Evolutionary conservation across 2,888 invertebrate species (phyloP).

Genomic region (Margaritifera margaritifera): DNA sequence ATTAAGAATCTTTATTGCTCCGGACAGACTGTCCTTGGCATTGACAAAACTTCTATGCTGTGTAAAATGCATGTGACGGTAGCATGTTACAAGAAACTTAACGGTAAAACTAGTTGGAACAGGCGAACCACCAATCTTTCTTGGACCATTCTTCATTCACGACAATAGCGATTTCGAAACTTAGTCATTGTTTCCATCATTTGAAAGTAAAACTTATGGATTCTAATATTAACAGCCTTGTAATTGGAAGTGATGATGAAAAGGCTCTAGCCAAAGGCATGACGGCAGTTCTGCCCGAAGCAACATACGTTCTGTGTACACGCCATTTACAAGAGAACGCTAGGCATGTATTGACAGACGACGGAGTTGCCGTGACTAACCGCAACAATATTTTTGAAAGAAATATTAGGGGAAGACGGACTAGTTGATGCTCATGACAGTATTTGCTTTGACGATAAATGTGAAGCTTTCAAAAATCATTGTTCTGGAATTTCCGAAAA

Average conservation of each 20-base stretch:
- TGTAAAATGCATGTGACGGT: conserved; percentile 30
- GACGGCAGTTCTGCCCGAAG: too few species aligned
- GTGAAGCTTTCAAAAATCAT: too few species aligned
- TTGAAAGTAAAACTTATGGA: conserved; percentile 18
- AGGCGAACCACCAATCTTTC: conserved; percentile 21
- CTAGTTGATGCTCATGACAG: too few species aligned
- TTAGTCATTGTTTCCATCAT: conserved; percentile 24
- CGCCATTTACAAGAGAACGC: too few species aligned
- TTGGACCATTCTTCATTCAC: conserved; percentile 30
- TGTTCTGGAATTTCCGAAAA: too few species aligned
- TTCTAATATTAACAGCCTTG: background rate
- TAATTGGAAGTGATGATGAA: conserved; percentile 18
- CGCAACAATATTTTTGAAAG: too few species aligned
- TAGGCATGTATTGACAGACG: too few species aligned
- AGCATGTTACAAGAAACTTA: conserved; percentile 24
- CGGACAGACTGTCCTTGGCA: conserved; percentile 20
- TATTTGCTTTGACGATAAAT: too few species aligned
- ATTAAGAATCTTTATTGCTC: conserved; percentile 24
- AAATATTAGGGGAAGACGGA: too few species aligned
- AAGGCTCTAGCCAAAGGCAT: conserved; percentile 13
- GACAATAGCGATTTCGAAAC: conserved; percentile 32
- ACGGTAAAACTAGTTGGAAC: conserved; percentile 11
- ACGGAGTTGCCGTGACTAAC: too few species aligned
- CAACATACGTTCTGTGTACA: too few species aligned
- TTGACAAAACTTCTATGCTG: conserved; percentile 28